phyloP scores from a whole-genome alignment of 2,888 invertebrate species.

The Pachymerium ferrugineum region DNA sequence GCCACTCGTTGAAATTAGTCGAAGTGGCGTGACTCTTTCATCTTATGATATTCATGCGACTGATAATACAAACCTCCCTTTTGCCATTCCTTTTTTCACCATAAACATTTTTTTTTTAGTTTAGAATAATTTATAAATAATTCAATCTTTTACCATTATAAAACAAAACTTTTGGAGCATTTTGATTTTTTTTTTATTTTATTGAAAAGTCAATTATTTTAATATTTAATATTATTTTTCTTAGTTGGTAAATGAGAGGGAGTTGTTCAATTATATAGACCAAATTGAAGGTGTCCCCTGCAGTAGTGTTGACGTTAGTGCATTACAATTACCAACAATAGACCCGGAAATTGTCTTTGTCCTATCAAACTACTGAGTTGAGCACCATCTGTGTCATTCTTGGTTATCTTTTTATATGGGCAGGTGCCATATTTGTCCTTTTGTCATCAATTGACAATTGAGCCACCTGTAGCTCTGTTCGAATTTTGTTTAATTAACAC shows the following conservation, averaged over 20 bases:
- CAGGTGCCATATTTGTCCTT: conserved; percentile 25
- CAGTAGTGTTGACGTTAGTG: neutral
- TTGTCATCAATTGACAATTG: conserved; percentile 25
- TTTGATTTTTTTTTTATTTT: too few relatives aligned
- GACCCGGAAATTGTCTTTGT: conserved; percentile 27
- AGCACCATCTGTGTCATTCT: conserved; percentile 24
- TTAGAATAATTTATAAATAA: neutral
- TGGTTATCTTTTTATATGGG: conserved; percentile 27
- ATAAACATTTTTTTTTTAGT: neutral
- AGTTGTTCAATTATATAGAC: too few relatives aligned
- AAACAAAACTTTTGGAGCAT: too few relatives aligned
- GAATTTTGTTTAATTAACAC: conserved; percentile 24
- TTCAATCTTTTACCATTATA: too few relatives aligned
- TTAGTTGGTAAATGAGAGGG: too few relatives aligned
- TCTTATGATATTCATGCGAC: conserved; percentile 8
- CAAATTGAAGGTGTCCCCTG: too few relatives aligned
- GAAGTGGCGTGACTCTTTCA: neutral
- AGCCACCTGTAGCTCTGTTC: conserved; percentile 25
- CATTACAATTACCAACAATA: conserved; percentile 16
- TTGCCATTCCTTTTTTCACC: neutral
- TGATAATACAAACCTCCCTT: neutral
- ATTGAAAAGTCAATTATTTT: too few relatives aligned
- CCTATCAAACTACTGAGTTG: conserved; percentile 6
- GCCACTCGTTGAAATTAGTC: conserved; percentile 12
- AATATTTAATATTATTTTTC: too few relatives aligned